A percentile compares a stretch with the other conserved stretches of the same genome.
Conservation (phyloP, 23 tunicate genomes). For the Aplidium turbinatum region DNA sequence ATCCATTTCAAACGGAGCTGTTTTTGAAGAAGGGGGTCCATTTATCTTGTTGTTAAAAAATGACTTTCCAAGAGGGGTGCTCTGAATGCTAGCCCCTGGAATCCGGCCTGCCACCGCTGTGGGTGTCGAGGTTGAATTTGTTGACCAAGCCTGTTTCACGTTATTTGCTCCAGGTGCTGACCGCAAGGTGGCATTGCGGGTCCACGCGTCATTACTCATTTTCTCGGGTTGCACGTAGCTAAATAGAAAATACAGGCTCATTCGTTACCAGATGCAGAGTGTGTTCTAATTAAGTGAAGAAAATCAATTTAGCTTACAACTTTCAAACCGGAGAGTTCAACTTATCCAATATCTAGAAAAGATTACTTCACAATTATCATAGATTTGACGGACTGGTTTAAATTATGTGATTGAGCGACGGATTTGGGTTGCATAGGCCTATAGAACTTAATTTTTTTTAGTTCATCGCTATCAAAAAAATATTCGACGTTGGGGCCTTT, state of each 20-base stretch:
- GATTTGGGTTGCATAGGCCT: too few relatives aligned
- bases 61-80: slow-evolving; percentile 21
- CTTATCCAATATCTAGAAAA: too few relatives aligned
- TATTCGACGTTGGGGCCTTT: too few relatives aligned
- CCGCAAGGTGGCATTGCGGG: slow-evolving; percentile 61
- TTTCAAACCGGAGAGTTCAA: too few relatives aligned
- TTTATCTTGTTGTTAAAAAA: background rate
- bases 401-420: too few relatives aligned
- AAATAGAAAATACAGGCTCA: background rate
- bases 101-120: slow-evolving; percentile 52
- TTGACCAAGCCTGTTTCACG: slow-evolving; percentile 61
- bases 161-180: slow-evolving; percentile 5
- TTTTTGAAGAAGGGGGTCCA: background rate
- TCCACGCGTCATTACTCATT: slow-evolving; percentile 71
- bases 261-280: too few relatives aligned
- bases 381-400: too few relatives aligned
- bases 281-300: too few relatives aligned
- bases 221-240: slow-evolving; percentile 87
- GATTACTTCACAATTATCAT: too few relatives aligned
- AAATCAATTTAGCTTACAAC: too few relatives aligned
- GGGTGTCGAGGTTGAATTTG: slow-evolving; percentile 39
- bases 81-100: slow-evolving; percentile 47
- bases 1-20: background rate
- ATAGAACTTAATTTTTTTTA: too few relatives aligned
- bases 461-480: too few relatives aligned